Evolutionary conservation across 2,888 invertebrate species (phyloP), one percentile per base, ranked within the genome.

Genomic region (Phania funesta): DNA sequence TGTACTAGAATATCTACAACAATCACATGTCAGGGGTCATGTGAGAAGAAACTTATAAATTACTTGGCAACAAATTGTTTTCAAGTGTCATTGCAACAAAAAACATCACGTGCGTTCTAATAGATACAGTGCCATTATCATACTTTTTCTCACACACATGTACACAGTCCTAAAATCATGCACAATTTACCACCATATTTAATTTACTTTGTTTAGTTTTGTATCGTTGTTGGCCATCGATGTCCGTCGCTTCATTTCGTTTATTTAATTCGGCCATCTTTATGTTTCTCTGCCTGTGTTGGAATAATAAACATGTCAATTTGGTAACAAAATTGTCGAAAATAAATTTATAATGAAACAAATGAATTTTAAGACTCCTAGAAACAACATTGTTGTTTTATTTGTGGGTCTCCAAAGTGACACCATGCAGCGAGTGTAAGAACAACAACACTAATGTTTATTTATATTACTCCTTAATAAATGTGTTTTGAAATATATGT

Each of bases 11-110:
- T 35, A 58, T 70, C 11, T 48, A 41, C 13, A 32, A 18, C 41
- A 13, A 48, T 26, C 29, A 16, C 22, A 58, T 71, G 77, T 76
- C 81, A 79, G 80, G 81, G 83, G 84, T 81, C 81, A 79, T 79
- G 71, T 74, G 48, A 18, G 60, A 46, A 32, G 75, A 60, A 76
- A 68, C 78, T 71, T 81, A 78, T 84, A 83, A 84, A 83, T 79
- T 81, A 79, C 81, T 83, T 71, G 73, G 65, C 65, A 81, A 81
- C 83, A 83, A 84, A 81, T 84, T 83, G 76, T 79, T 84, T 83
- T 81, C 80, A 73, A 84, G 84, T 84, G 78, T 76, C 76, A 76
- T 54, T 73, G 29, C n/a, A 64, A 74, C 52, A 80, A 62, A 71
- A n/a, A 80, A 71, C 54, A 67, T 80, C 41, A 44, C 46, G 26